Conservation (phyloP, 2,888 invertebrate genomes). For the Pseudanteris insignis region DNA sequence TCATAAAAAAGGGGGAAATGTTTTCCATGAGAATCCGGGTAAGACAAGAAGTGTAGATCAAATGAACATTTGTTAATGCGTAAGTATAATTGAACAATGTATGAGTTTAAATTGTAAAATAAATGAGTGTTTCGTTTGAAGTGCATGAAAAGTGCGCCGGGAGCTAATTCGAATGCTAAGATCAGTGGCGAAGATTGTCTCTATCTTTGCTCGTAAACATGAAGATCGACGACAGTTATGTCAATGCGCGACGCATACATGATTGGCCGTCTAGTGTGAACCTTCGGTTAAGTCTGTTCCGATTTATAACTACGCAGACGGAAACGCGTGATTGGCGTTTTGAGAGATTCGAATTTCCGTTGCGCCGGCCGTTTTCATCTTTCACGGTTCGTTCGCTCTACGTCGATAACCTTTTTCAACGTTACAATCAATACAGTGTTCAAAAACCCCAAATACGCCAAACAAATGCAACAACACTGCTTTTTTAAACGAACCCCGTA, state of each 20-base stretch:
- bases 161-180: too few relatives aligned
- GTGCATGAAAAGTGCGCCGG: too few relatives aligned
- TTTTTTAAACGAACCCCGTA: too few relatives aligned
- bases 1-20: too few relatives aligned
- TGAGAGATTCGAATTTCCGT: constrained; percentile 42
- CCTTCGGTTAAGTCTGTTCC: constrained; percentile 40
- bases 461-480: too few relatives aligned
- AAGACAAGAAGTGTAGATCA: too few relatives aligned
- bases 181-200: constrained; percentile 14
- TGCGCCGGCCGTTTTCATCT: constrained; percentile 33
- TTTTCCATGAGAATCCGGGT: too few relatives aligned
- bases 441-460: too few relatives aligned
- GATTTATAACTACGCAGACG: constrained; percentile 39
- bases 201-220: constrained; percentile 18
- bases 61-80: too few relatives aligned
- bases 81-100: too few relatives aligned
- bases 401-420: constrained; percentile 36
- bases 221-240: constrained; percentile 23
- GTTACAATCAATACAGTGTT: constrained; percentile 32
- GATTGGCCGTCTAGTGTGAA: constrained; percentile 26
- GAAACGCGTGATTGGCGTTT: constrained; percentile 43
- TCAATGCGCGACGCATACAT: constrained; percentile 26
- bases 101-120: too few relatives aligned
- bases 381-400: constrained; percentile 30
- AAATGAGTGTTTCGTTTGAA: too few relatives aligned